A percentile compares a stretch with the other conserved stretches of the same genome.
phyloP scores from a whole-genome alignment of 2,888 invertebrate species.

The Syritta pipiens region DNA sequence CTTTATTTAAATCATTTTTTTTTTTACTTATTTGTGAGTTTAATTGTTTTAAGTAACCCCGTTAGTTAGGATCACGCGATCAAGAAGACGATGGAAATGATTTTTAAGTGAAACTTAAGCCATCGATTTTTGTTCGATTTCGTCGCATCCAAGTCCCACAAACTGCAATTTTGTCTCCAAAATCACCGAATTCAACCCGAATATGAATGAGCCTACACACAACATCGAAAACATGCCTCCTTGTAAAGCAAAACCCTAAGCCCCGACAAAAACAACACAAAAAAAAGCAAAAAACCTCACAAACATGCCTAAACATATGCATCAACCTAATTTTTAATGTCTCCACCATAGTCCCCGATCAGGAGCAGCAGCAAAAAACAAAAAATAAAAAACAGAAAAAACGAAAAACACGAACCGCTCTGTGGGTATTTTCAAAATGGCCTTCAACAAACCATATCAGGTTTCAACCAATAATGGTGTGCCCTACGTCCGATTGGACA shows the following conservation, averaged over 20 bases:
- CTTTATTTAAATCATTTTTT: too few relatives aligned
- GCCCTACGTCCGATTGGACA: conserved; percentile 66
- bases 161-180: too few relatives aligned
- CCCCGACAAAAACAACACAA: background rate
- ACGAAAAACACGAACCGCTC: background rate
- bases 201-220: too few relatives aligned
- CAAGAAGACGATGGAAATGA: too few relatives aligned
- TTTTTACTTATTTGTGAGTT: too few relatives aligned
- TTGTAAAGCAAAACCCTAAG: background rate
- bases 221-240: background rate
- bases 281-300: background rate
- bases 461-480: conserved; percentile 69
- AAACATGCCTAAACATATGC: conserved; percentile 48
- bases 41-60: too few relatives aligned
- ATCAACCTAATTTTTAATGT: conserved; percentile 60
- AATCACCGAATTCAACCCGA: too few relatives aligned
- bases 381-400: background rate
- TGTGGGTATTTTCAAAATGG: conserved; percentile 49
- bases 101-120: too few relatives aligned
- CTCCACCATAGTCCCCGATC: conserved; percentile 33
- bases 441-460: conserved; percentile 65
- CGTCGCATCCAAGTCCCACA: too few relatives aligned
- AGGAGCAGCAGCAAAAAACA: background rate
- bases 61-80: too few relatives aligned
- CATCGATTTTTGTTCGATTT: too few relatives aligned